These are phyloP conservation scores for Corythaeola cristata DNA, from an alignment of 2,113 vertebrate species.

Conservation along the genomic window DNA sequence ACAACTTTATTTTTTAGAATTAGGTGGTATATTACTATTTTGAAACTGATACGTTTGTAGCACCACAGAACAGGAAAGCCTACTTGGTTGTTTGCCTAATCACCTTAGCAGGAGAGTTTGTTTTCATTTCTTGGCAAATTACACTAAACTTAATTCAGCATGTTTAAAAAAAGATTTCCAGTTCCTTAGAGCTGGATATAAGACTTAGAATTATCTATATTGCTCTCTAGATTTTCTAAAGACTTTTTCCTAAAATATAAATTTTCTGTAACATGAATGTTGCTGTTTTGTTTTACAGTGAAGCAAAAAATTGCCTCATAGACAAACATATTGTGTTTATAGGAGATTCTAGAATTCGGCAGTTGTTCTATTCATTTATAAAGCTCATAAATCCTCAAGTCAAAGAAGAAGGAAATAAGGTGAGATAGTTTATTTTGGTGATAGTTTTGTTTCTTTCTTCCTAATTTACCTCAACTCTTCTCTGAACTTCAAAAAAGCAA, in stretches of 20 bases:
- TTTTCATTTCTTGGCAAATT: background rate
- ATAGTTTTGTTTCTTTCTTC: background rate
- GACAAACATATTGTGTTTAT: slow-evolving; percentile 89
- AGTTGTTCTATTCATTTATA: slow-evolving; percentile 92
- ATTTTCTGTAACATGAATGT: background rate
- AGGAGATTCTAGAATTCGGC: slow-evolving; percentile 95
- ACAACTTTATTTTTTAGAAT: background rate
- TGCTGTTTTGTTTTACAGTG: slow-evolving; percentile 82
- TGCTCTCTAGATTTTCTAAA: background rate
- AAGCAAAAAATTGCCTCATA: slow-evolving; percentile 90
- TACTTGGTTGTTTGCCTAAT: background rate
- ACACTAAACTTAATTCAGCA: background rate
- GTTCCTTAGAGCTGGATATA: background rate
- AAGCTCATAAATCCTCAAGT: slow-evolving; percentile 88
- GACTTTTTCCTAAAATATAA: background rate
- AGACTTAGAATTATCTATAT: background rate
- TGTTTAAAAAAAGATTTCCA: background rate
- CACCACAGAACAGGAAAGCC: background rate
- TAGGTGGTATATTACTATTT: background rate
- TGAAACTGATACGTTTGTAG: background rate
- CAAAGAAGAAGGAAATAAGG: slow-evolving; percentile 92
- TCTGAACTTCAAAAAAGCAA: background rate
- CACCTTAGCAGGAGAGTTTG: background rate
- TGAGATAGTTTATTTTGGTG: slow-evolving; percentile 54
- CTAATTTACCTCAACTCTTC: background rate